A percentile compares a stretch with the other conserved stretches of the same genome.
Conservation (phyloP, 1,140 invertebrate species). For the Schlechtendalia chinensis region DNA sequence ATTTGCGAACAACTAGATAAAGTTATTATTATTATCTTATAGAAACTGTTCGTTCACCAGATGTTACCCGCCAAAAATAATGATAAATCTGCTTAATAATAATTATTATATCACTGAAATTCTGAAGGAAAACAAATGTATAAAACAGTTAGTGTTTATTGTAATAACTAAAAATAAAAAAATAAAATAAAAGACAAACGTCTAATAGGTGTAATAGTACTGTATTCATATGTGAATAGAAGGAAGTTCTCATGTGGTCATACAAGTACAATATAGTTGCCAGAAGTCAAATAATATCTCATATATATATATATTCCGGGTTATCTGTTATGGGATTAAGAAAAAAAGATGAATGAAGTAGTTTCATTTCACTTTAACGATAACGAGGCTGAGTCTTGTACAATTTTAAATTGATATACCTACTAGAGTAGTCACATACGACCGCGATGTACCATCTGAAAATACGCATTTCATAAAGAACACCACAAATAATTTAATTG, state of each 20-base stretch:
- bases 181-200: neutral
- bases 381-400: neutral
- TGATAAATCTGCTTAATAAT: neutral
- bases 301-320: slow-evolving; percentile 30
- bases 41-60: slow-evolving; percentile 3
- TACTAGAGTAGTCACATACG: slow-evolving; percentile 4
- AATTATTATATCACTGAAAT: neutral
- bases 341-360: slow-evolving; percentile 39
- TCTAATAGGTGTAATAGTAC: neutral
- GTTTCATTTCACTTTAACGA: slow-evolving; percentile 29
- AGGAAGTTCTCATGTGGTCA: slow-evolving; percentile 35
- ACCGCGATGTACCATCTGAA: neutral
- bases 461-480: neutral
- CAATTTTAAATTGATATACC: neutral
- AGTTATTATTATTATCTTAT: slow-evolving; percentile 16
- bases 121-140: neutral
- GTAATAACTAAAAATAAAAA: neutral
- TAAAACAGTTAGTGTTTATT: neutral
- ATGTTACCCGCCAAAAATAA: neutral
- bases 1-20: neutral
- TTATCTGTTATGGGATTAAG: slow-evolving; percentile 1
- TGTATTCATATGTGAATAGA: slow-evolving; percentile 23
- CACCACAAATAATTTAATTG: neutral
- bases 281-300: slow-evolving; percentile 23
- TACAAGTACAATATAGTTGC: slow-evolving; percentile 10